Conservation (phyloP, 2,888 invertebrate genomes). For the Plemyria rubiginata region DNA sequence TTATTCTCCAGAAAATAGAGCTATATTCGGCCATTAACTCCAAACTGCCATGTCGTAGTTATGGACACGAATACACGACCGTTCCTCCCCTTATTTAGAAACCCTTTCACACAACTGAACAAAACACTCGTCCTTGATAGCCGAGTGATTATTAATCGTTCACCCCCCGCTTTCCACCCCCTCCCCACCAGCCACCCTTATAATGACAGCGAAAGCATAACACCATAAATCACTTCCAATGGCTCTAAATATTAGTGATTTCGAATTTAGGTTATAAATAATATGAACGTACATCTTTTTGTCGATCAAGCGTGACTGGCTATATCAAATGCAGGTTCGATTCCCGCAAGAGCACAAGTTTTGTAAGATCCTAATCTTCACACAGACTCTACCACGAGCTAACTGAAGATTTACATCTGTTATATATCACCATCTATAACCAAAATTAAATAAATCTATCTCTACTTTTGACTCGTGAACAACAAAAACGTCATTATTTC, state of each 20-base stretch:
- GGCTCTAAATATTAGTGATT: conserved; percentile 69
- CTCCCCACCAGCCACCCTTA: conserved; percentile 5
- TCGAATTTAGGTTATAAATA: conserved; percentile 34
- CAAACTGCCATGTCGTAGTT: conserved; percentile 12
- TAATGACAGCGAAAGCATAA: conserved; percentile 45
- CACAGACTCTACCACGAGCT: too few relatives aligned
- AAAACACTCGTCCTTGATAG: conserved; percentile 30
- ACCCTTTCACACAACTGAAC: conserved; percentile 29
- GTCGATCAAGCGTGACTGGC: too few relatives aligned
- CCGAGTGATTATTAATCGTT: conserved; percentile 41
- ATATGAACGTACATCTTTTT: conserved; percentile 18
- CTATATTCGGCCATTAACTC: too few relatives aligned
- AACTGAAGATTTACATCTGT: too few relatives aligned
- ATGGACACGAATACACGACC: conserved; percentile 10
- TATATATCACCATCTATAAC: too few relatives aligned
- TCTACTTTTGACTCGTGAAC: too few relatives aligned
- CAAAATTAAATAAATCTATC: too few relatives aligned
- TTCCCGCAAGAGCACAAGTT: too few relatives aligned
- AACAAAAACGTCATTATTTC: too few relatives aligned
- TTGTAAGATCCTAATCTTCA: too few relatives aligned
- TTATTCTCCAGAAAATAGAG: too few relatives aligned
- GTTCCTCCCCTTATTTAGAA: conserved; percentile 10
- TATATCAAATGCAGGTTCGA: too few relatives aligned
- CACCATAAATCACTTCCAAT: conserved; percentile 68
- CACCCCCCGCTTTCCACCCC: conserved; percentile 26